Conservation (phyloP, 2,888 invertebrate genomes). For the Ellobium chinense region DNA sequence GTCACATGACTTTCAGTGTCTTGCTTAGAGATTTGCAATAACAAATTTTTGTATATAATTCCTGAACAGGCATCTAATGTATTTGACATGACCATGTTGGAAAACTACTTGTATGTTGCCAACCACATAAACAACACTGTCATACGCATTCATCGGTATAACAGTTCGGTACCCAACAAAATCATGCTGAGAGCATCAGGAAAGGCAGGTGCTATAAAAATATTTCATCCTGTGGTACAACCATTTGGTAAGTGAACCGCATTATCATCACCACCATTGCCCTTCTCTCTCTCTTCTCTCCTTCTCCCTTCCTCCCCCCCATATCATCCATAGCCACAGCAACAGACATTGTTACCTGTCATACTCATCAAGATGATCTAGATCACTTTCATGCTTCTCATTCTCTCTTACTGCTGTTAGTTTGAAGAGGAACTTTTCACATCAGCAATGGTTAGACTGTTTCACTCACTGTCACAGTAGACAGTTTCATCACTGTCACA, state of each 20-base stretch:
- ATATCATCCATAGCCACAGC: neutral
- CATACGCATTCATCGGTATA: conserved; percentile 83
- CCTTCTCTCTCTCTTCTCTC: neutral
- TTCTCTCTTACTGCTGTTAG: too few relatives aligned
- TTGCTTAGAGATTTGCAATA: too few relatives aligned
- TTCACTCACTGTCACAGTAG: too few relatives aligned
- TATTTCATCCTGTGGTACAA: conserved; percentile 89
- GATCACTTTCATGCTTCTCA: too few relatives aligned
- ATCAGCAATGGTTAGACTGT: too few relatives aligned
- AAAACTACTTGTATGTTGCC: conserved; percentile 86
- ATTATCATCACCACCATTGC: neutral
- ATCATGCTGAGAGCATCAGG: conserved; percentile 27
- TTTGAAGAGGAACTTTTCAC: too few relatives aligned
- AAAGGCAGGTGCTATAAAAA: conserved; percentile 81
- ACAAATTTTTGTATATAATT: too few relatives aligned
- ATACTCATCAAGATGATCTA: too few relatives aligned
- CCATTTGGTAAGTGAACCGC: conserved; percentile 81
- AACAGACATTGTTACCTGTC: too few relatives aligned
- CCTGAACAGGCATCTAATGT: conserved; percentile 83
- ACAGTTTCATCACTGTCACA: too few relatives aligned
- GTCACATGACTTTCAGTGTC: too few relatives aligned
- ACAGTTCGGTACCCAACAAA: conserved; percentile 34
- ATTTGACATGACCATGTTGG: conserved; percentile 87
- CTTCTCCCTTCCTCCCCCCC: neutral
- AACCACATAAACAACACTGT: conserved; percentile 84